Evolutionary conservation across 2,797 vertebrate genomes (phyloP).

Genomic region (Myiotriccus ornatus): DNA sequence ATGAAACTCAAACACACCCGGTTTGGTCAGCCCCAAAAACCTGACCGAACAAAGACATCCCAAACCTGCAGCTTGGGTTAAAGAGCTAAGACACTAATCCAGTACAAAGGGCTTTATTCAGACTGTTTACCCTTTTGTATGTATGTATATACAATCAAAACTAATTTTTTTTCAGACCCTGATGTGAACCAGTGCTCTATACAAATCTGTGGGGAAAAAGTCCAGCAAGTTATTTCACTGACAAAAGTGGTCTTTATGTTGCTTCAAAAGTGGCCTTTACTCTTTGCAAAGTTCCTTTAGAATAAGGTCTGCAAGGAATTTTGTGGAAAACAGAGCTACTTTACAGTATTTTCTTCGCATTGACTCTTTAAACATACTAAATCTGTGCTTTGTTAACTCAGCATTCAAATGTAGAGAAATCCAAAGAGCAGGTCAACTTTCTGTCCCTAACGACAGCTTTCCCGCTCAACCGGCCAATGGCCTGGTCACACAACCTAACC

Average conservation of each 20-base stretch:
- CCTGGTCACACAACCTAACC: conserved; percentile 62
- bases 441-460: conserved; percentile 57
- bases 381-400: conserved; percentile 68
- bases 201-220: conserved; percentile 56
- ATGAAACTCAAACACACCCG: conserved; percentile 48
- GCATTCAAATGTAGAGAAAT: conserved; percentile 68
- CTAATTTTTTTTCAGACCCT: conserved; percentile 64
- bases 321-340: conserved; percentile 62
- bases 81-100: conserved; percentile 66
- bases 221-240: conserved; percentile 68
- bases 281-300: conserved; percentile 66
- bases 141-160: conserved; percentile 65
- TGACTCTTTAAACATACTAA: conserved; percentile 68
- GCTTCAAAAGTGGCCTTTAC: conserved; percentile 67
- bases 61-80: conserved; percentile 69
- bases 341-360: conserved; percentile 63
- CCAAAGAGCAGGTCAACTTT: conserved; percentile 59
- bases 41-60: conserved; percentile 70
- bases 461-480: conserved; percentile 22
- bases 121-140: conserved; percentile 55
- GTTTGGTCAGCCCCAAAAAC: conserved; percentile 56
- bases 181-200: conserved; percentile 67
- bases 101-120: conserved; percentile 55
- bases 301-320: conserved; percentile 51
- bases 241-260: conserved; percentile 65